phyloP scores from a whole-genome alignment of 1,140 invertebrate genomes.

The Bradysia coprophila region DNA sequence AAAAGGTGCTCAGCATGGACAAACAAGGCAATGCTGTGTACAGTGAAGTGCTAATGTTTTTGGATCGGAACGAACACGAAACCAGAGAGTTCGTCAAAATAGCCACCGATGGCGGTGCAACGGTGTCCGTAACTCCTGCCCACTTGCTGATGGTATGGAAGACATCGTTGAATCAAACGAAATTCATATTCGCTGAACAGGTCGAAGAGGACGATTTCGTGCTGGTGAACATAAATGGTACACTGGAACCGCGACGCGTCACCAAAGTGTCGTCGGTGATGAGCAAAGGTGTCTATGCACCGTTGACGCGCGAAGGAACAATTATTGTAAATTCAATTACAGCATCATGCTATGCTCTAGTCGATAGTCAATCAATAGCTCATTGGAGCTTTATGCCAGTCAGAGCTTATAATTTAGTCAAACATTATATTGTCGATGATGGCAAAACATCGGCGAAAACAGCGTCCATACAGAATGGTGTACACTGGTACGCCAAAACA shows the following conservation, averaged over 20 bases:
- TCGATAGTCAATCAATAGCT: slow-evolving; percentile 67
- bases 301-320: slow-evolving; percentile 65
- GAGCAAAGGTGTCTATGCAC: slow-evolving; percentile 66
- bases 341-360: slow-evolving; percentile 85
- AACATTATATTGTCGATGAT: slow-evolving; percentile 12
- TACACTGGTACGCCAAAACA: slow-evolving; percentile 73
- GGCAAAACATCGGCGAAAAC: slow-evolving; percentile 5
- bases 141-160: slow-evolving; percentile 47
- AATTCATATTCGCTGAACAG: slow-evolving; percentile 35
- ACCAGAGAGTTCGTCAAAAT: slow-evolving; percentile 51
- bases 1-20: slow-evolving; percentile 60
- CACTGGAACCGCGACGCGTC: slow-evolving; percentile 39
- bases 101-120: slow-evolving; percentile 43
- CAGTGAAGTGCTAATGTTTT: slow-evolving; percentile 76
- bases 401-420: slow-evolving; percentile 32
- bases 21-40: slow-evolving; percentile 44
- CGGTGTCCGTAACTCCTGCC: slow-evolving; percentile 62
- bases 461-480: slow-evolving; percentile 26
- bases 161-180: slow-evolving; percentile 17
- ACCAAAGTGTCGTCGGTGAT: slow-evolving; percentile 32
- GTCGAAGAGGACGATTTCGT: slow-evolving; percentile 31
- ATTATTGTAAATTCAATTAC: slow-evolving; percentile 79
- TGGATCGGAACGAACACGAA: slow-evolving; percentile 55
- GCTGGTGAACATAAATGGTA: slow-evolving; percentile 24
- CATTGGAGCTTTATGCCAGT: slow-evolving; percentile 70